Evolutionary conservation across 2,888 invertebrate genomes (phyloP).

Genomic region (Entomobrya proxima): DNA sequence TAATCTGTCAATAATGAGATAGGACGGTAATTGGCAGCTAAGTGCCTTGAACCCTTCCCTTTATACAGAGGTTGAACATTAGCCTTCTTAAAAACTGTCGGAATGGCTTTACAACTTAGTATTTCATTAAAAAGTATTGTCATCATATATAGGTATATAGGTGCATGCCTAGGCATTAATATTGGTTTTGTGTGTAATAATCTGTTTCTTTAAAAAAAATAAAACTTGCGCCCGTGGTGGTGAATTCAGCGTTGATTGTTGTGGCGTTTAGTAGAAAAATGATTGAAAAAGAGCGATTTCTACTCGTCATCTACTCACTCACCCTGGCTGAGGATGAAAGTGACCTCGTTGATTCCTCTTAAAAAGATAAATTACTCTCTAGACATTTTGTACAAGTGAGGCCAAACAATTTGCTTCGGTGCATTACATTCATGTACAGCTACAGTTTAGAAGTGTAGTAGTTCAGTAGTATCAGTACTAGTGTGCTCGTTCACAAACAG

Average conservation of each 20-base stretch:
- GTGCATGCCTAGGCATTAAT: too few relatives aligned
- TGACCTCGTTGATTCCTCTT: slow-evolving; percentile 54
- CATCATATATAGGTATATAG: too few relatives aligned
- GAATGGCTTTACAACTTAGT: too few relatives aligned
- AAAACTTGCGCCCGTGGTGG: background rate
- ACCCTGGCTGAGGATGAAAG: slow-evolving; percentile 52
- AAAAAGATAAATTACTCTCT: slow-evolving; percentile 33
- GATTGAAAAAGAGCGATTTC: slow-evolving; percentile 30
- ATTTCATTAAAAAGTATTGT: too few relatives aligned
- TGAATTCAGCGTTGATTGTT: slow-evolving; percentile 26
- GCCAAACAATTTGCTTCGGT: slow-evolving; percentile 37
- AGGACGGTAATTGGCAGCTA: too few relatives aligned
- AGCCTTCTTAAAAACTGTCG: too few relatives aligned
- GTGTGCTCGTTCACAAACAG: slow-evolving; percentile 33
- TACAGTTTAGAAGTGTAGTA: slow-evolving; percentile 24
- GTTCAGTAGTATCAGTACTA: too few relatives aligned
- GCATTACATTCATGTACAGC: background rate
- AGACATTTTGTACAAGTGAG: slow-evolving; percentile 51
- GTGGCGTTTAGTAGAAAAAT: slow-evolving; percentile 12
- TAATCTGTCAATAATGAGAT: too few relatives aligned
- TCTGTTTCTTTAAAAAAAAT: background rate
- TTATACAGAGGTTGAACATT: too few relatives aligned
- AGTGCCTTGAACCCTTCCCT: too few relatives aligned
- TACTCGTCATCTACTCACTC: slow-evolving; percentile 29
- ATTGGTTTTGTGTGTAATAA: too few relatives aligned